Evolutionary conservation across 2,113 vertebrate species (phyloP), one percentile per base, ranked within the genome.

Genomic region (Theristicus caerulescens): DNA sequence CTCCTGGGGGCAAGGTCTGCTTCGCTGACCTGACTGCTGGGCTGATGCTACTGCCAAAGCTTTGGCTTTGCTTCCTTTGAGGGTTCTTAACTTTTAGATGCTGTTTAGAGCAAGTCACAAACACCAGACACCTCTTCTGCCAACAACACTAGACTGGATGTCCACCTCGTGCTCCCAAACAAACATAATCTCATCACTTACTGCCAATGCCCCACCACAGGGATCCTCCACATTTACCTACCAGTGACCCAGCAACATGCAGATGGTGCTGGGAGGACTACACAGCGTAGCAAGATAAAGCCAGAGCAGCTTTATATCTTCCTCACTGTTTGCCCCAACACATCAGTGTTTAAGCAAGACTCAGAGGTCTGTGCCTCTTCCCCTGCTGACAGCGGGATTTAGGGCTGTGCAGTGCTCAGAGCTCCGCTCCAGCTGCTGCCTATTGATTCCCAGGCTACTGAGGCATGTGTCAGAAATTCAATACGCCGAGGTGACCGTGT

Each of bases 381-480:
- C 36, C 38, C 61, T 51, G 34, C 67, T 62, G 59, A 31, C 15
- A 62, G 32, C 3, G 16, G 12, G 20, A 31, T 29, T 93, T 73
- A 66, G 55, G 66, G 65, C 31, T 32, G 19, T 67, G 36, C 59
- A 71, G 64, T 44, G 24, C 55, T 16, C 80, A 31, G 47, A 58
- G 20, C 73, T 92, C 66, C 32, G 16, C 16, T 81, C 71, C 52
- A 88, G 38, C 65, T 81, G 71, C 83, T 91, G 69, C n/a, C 19
- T 82, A 51, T 82, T 38, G 65, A 84, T 95, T 93, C 88, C 91
- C 62, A 89, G 46, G 46, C 83, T 93, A 69, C 54, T 24, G 46
- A 94, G 58, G 62, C 81, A 94, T 6, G 10, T 59, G 18, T 76
- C 66, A 88, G 71, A 65, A 96, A 94, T 76, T 86, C 88, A 95